Evolutionary conservation across 2,888 invertebrate genomes (phyloP), one percentile per base, ranked within the genome.

Genomic region (Panzeria rudis): DNA sequence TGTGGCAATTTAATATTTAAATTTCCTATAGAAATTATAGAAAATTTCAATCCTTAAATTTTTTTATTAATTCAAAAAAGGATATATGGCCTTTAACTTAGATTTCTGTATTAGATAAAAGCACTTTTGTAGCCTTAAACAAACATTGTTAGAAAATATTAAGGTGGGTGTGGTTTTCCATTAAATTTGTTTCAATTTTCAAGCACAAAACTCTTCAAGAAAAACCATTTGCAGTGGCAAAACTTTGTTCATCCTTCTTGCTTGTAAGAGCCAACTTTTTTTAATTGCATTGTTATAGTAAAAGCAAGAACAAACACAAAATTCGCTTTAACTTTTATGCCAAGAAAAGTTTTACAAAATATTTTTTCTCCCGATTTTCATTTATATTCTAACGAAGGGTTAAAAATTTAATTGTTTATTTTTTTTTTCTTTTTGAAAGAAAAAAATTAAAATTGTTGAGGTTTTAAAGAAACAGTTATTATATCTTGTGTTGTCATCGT

Each of bases 381-480:
- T 41, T 17, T 47, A 17, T 47, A 47, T 47, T 47, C 6, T 32
- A 17, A 35, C 9, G 56, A 59, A 59, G 59, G 32, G 59, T 59
- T 59, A 17, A 17, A 59, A 17, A 32, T 47, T n/a, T 17, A 17
- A 17, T 47, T 47, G 17, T 17, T 1, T 47, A n/a, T 47, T 13
- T 13, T 13, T 41, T 13, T 15, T 41, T 41, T 41, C 15, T 15
- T 41, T 41, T 4, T 15, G 38, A 38, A 38, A 13, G 13, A 9
- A 38, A 38, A 38, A 38, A 38, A 2, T 38, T 11, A 9, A 38
- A 13, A 38, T 13, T 38, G 38, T 38, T 38, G 38, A 38, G 6
- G 1, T 38, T 38, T 6, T 9, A 11, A 38, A 38, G 38, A 38
- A 13, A 1, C 15, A 5, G 3, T 41, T 15, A 15, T 41, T 41